phyloP scores from a whole-genome alignment of 2,113 vertebrate genomes.

The Clupea harengus region DNA sequence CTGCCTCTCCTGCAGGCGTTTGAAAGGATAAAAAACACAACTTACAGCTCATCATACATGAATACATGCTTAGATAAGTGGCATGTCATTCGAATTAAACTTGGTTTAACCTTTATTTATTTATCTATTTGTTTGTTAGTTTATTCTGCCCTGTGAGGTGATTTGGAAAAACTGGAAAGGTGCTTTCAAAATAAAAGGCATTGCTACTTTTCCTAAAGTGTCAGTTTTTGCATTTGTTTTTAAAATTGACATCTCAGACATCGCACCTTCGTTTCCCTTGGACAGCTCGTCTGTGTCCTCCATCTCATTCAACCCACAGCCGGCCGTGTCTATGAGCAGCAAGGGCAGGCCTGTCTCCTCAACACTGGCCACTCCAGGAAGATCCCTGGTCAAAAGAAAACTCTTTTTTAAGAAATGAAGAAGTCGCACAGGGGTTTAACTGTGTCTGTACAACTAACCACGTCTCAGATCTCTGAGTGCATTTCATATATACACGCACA shows the following conservation, averaged over 20 bases:
- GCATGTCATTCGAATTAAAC: too few species aligned
- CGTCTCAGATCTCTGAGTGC: too few species aligned
- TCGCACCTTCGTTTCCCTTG: slow-evolving; percentile 86
- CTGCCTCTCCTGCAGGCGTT: slow-evolving; percentile 81
- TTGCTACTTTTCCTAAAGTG: too few species aligned
- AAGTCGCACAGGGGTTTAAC: neutral
- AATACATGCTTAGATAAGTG: too few species aligned
- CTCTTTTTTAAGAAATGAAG: too few species aligned
- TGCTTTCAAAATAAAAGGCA: neutral
- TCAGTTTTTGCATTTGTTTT: too few species aligned
- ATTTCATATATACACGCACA: too few species aligned
- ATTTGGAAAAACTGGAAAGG: neutral
- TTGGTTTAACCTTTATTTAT: too few species aligned
- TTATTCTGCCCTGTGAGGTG: neutral
- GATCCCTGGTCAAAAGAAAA: slow-evolving; percentile 72
- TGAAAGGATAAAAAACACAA: neutral
- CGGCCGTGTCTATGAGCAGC: slow-evolving; percentile 88
- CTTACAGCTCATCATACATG: too few species aligned
- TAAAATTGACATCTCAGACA: neutral
- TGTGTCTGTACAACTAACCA: too few species aligned
- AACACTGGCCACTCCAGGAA: slow-evolving; percentile 73
- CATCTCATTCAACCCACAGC: slow-evolving; percentile 87
- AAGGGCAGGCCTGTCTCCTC: slow-evolving; percentile 83
- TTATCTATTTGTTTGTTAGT: too few species aligned
- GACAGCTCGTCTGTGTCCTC: slow-evolving; percentile 86